A percentile compares a stretch with the other conserved stretches of the same genome.
Evolutionary conservation across 2,888 invertebrate genomes (phyloP).

Genomic region (Sinohyriopsis cumingii): DNA sequence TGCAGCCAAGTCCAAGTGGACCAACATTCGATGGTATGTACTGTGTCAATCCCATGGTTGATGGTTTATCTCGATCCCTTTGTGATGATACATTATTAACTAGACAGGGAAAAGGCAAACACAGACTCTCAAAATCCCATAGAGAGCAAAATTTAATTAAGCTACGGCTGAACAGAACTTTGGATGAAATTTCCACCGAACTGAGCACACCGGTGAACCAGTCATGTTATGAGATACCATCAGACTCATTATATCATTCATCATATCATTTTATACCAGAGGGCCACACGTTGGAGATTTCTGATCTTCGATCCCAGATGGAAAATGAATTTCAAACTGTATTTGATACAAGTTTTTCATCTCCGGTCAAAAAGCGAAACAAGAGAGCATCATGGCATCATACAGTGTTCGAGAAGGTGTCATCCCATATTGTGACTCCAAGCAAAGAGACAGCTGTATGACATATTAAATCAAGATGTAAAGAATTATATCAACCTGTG

Average conservation of each 20-base stretch:
- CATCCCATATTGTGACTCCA: constrained; percentile 26
- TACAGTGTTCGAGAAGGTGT: constrained; percentile 40
- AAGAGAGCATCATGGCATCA: constrained; percentile 50
- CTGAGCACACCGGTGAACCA: constrained; percentile 6
- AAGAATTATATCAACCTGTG: neutral
- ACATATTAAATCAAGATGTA: neutral
- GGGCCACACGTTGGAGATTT: constrained; percentile 22
- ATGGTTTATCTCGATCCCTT: constrained; percentile 35
- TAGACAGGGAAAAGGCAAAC: constrained; percentile 19
- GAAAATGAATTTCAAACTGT: constrained; percentile 21
- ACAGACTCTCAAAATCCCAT: constrained; percentile 33
- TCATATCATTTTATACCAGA: constrained; percentile 26
- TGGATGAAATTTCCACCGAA: too few species aligned
- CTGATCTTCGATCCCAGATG: constrained; percentile 32
- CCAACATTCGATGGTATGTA: constrained; percentile 59
- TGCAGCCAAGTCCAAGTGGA: constrained; percentile 17
- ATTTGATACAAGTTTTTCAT: constrained; percentile 16
- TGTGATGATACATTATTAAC: constrained; percentile 37
- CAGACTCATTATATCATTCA: constrained; percentile 35
- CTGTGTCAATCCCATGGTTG: constrained; percentile 38
- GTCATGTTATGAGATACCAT: constrained; percentile 35
- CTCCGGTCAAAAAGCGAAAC: constrained; percentile 33
- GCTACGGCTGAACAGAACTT: neutral
- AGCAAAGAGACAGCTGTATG: constrained; percentile 42
- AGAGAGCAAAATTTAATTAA: constrained; percentile 33